phyloP scores from a whole-genome alignment of 2,888 invertebrate species.

The Auanema sp. region DNA sequence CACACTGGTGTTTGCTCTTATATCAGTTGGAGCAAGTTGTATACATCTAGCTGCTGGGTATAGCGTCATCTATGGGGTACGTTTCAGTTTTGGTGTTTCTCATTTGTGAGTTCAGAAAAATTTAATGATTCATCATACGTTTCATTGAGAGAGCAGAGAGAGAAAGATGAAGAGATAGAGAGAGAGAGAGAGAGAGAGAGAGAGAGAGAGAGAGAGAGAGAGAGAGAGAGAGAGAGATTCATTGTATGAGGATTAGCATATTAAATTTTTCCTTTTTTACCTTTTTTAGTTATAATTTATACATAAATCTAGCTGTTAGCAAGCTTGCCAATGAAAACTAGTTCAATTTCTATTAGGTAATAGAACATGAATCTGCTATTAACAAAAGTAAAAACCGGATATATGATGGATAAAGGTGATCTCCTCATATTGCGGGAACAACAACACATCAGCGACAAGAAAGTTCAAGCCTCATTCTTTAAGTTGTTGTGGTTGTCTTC shows the following conservation, averaged over 20 bases:
- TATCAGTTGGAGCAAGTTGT: constrained; percentile 57
- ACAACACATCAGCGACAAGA: too few relatives aligned
- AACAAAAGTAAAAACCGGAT: too few relatives aligned
- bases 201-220: neutral
- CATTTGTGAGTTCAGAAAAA: neutral
- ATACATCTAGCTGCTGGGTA: constrained; percentile 52
- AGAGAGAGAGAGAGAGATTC: neutral
- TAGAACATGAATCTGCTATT: too few relatives aligned
- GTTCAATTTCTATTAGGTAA: neutral
- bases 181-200: neutral
- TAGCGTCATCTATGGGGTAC: constrained; percentile 39
- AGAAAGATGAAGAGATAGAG: too few relatives aligned
- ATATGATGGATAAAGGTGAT: too few relatives aligned
- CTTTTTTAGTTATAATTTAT: neutral
- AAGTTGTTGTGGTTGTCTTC: too few relatives aligned
- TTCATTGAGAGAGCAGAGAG: constrained; percentile 3
- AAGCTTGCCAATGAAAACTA: neutral
- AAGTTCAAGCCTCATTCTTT: too few relatives aligned
- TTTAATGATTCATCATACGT: too few relatives aligned
- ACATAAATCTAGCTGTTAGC: constrained; percentile 1
- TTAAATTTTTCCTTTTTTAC: neutral
- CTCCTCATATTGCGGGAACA: too few relatives aligned
- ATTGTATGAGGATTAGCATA: neutral
- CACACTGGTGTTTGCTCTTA: constrained; percentile 55
- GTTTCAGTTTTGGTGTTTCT: constrained; percentile 1